Percentiles rank a stretch among this genome's conserved stretches.
Evolutionary conservation across 2,797 vertebrate genomes (phyloP).

Genomic region (Sebastes oblongus): DNA sequence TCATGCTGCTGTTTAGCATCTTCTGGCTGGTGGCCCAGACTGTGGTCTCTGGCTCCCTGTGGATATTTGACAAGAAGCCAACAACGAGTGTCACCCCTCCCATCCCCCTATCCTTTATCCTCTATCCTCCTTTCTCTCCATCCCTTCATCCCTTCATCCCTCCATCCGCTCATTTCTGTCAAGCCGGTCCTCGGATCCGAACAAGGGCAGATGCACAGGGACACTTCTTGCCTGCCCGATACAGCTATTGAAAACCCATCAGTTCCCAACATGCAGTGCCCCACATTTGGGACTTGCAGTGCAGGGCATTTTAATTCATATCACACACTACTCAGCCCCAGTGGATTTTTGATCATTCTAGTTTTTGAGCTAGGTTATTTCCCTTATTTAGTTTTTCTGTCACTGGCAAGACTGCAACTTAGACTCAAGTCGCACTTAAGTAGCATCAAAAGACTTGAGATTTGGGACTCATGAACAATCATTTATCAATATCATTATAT

Average conservation of each 20-base stretch:
- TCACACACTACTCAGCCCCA: not conserved
- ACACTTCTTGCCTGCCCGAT: slow-evolving; percentile 1
- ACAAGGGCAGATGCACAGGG: slow-evolving; percentile 42
- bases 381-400: not conserved
- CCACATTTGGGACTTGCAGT: not conserved
- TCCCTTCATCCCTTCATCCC: slow-evolving; percentile 29
- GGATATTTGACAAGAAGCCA: slow-evolving; percentile 60
- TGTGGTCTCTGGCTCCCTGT: slow-evolving; percentile 41
- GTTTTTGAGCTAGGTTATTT: slow-evolving; percentile 20
- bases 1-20: slow-evolving; percentile 48
- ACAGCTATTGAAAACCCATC: slow-evolving; percentile 33
- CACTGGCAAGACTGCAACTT: not conserved
- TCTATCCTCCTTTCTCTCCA: slow-evolving; percentile 30
- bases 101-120: slow-evolving; percentile 20
- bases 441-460: too few relatives aligned
- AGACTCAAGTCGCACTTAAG: not conserved
- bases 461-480: too few relatives aligned
- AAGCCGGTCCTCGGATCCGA: slow-evolving; percentile 10
- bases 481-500: too few relatives aligned
- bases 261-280: not conserved
- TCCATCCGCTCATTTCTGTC: slow-evolving; percentile 30
- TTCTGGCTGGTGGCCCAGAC: slow-evolving; percentile 48
- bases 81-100: slow-evolving; percentile 6
- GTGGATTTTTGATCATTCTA: not conserved
- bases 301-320: slow-evolving; percentile 32